Base-by-base conservation (phyloP, 1,140 invertebrate species). In the Microplitis mediator region DNA sequence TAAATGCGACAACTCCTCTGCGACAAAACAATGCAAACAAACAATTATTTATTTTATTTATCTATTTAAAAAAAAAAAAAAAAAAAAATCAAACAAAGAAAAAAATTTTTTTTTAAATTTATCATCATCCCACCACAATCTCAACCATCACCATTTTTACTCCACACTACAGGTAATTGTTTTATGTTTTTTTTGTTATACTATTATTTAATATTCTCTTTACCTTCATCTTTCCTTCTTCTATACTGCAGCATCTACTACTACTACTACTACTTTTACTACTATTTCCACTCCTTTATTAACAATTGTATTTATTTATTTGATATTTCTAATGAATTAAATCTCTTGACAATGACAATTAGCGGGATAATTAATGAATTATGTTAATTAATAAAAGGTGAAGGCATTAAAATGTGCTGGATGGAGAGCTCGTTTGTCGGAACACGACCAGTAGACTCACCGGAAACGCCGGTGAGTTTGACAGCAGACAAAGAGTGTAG, bases 371-470 rank as follows among this genome's bases (percentile, higher is more conserved):
- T 62, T 23, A 32, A 32, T 34, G 23, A 34, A 58, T 66, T 32
- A 16, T 74, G n/a, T 70, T 65, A 16, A 45, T 70, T 65, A 16
- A 45, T 56, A 35, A 60, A 71, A 71, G 80, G 88, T 88, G 75
- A 88, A 67, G 65, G 89, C 76, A 84, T 85, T 71, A 87, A 88
- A 74, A 81, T 90, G 75, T 95, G 94, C 82, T 97, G 95, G 95
- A 89, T 97, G 82, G 95, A 97, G 84, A 96, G 94, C 86, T 95
- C 94, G 72, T 97, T 97, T 87, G 94, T 96, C 74, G 92, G 95
- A 74, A 93, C 92, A 76, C 91, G 93, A 78, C 94, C 94, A 5
- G 86, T 95, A 77, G 94, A 95, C 74, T 94, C 94, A 50, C 94
- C 93, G 11, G 92, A 94, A 85, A 95, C 93, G 71, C 94, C 94